Evolutionary conservation across 2,113 vertebrate genomes (phyloP).

Genomic region (Tenebrosternarchus preto): DNA sequence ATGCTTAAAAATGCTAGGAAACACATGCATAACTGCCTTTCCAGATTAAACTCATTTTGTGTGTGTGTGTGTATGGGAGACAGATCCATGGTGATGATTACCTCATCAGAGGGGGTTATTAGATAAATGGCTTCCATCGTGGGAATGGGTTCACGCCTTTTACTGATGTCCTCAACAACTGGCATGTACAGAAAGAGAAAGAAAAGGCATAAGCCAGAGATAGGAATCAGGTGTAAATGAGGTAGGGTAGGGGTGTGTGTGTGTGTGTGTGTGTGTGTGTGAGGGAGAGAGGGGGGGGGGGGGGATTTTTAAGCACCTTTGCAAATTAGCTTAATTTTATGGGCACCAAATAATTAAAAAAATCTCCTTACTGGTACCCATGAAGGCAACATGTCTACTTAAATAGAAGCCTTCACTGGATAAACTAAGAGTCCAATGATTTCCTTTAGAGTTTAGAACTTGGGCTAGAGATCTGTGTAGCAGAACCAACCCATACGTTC

Average conservation of each 20-base stretch:
- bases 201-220: not conserved
- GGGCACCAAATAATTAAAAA: no score
- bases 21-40: not conserved
- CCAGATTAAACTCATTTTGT: not conserved
- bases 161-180: conserved; percentile 97
- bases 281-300: no score
- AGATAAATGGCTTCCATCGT: conserved; percentile 97
- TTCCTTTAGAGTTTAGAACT: no score
- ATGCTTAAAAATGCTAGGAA: not conserved
- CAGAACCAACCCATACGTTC: not conserved
- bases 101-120: conserved; percentile 93
- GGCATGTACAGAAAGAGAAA: conserved; percentile 15
- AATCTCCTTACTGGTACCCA: no score
- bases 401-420: no score
- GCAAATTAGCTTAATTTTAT: no score
- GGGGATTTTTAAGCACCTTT: no score
- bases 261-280: not conserved
- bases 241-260: not conserved
- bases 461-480: not conserved
- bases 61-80: not conserved
- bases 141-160: conserved; percentile 90
- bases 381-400: no score
- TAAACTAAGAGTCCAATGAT: no score
- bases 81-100: conserved; percentile 54
- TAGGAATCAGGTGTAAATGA: conserved; percentile 3